These are phyloP conservation scores for Sebastes schlegelii DNA, from an alignment of 2,113 vertebrate genomes.

Conservation along the genomic window DNA sequence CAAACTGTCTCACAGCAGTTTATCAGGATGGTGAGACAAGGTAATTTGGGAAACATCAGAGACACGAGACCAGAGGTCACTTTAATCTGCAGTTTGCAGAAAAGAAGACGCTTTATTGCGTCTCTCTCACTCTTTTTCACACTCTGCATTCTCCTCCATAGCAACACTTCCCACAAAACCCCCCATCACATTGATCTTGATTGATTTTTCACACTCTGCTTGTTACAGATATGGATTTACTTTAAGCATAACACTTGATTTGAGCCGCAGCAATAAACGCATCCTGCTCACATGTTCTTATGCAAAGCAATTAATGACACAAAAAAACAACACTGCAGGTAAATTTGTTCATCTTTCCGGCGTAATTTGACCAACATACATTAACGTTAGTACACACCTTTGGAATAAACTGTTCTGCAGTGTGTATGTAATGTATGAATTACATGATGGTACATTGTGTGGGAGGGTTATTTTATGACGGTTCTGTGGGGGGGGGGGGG, in stretches of 20 bases:
- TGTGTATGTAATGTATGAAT: slow-evolving; percentile 31
- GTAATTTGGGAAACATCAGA: slow-evolving; percentile 61
- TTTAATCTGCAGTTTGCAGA: slow-evolving; percentile 61
- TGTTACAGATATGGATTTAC: slow-evolving; percentile 60
- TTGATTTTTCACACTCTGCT: slow-evolving; percentile 68
- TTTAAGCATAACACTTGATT: slow-evolving; percentile 49
- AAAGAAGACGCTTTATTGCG: slow-evolving; percentile 36
- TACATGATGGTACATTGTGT: slow-evolving; percentile 41
- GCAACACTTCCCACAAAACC: slow-evolving; percentile 60
- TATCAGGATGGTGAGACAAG: slow-evolving; percentile 46
- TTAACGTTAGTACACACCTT: background rate
- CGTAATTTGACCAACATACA: background rate
- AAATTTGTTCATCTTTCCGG: background rate
- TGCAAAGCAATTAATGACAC: background rate
- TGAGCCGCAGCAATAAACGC: background rate
- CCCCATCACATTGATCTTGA: slow-evolving; percentile 65
- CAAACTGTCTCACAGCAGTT: slow-evolving; percentile 19
- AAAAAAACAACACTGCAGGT: background rate
- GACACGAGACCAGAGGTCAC: slow-evolving; percentile 49
- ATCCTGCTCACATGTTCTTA: background rate
- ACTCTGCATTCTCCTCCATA: slow-evolving; percentile 53
- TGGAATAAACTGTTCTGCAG: slow-evolving; percentile 16
- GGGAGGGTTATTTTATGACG: slow-evolving; percentile 53
- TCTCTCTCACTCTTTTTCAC: slow-evolving; percentile 12
- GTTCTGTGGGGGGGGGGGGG: slow-evolving; percentile 19